phyloP scores from a whole-genome alignment of 2,113 vertebrate species.

The Hirundichthys speculiger region DNA sequence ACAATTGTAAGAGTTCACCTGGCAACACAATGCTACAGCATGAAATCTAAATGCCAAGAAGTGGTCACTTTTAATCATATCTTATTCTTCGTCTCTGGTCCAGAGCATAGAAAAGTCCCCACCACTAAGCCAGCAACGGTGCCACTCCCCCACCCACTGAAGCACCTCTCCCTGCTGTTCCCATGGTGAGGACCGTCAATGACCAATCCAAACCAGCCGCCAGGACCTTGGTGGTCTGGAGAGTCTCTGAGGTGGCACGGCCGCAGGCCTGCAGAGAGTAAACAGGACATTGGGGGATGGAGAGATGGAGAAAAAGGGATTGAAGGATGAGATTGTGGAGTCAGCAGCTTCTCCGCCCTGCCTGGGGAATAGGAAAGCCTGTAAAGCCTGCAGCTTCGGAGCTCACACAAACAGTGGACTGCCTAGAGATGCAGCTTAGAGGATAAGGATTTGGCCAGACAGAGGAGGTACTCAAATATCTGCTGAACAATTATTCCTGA shows the following conservation, averaged over 20 bases:
- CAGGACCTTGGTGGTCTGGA: slow-evolving; percentile 78
- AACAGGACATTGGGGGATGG: slow-evolving; percentile 76
- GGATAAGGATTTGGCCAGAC: slow-evolving; percentile 62
- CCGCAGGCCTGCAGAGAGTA: slow-evolving; percentile 73
- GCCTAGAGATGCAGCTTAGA: slow-evolving; percentile 60
- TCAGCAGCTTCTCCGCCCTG: slow-evolving; percentile 67
- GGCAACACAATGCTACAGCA: slow-evolving; percentile 39
- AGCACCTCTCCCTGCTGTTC: slow-evolving; percentile 59
- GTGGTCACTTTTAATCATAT: slow-evolving; percentile 63
- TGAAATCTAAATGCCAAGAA: slow-evolving; percentile 59
- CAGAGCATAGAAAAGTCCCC: slow-evolving; percentile 42
- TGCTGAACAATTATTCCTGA: slow-evolving; percentile 43
- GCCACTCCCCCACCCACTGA: slow-evolving; percentile 61
- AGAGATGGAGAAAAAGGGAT: slow-evolving; percentile 65
- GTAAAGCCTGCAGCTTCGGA: slow-evolving; percentile 74
- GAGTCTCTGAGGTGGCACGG: slow-evolving; percentile 76
- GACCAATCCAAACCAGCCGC: slow-evolving; percentile 52
- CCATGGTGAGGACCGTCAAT: slow-evolving; percentile 54
- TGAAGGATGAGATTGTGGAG: slow-evolving; percentile 75
- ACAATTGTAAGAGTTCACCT: slow-evolving; percentile 41
- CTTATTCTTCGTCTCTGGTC: slow-evolving; percentile 40
- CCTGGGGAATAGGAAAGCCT: slow-evolving; percentile 74
- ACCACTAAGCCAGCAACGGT: slow-evolving; percentile 59
- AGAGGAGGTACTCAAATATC: slow-evolving; percentile 53
- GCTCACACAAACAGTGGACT: slow-evolving; percentile 67